phyloP scores from a whole-genome alignment of 1,140 invertebrate genomes.

The Daktulosphaira vitifoliae region DNA sequence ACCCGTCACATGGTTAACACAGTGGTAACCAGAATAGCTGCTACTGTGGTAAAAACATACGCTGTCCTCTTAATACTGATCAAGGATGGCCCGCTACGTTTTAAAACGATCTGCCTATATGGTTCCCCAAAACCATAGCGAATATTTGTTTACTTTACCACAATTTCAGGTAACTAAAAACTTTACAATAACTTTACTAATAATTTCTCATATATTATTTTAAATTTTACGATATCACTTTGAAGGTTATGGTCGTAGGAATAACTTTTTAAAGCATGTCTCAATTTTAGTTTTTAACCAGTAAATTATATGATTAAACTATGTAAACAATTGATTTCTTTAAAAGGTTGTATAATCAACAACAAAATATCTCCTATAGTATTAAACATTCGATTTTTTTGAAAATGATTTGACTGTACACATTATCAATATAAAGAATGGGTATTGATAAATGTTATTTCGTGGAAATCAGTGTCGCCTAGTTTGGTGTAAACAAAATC shows the following conservation, averaged over 20 bases:
- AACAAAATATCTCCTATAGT: no score
- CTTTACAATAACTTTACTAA: background rate
- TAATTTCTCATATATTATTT: background rate
- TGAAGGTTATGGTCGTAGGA: slow-evolving; percentile 15
- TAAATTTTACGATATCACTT: background rate
- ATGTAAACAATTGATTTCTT: no score
- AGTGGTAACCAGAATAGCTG: slow-evolving; percentile 32
- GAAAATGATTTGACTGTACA: no score
- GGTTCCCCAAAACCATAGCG: background rate
- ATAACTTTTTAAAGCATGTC: background rate
- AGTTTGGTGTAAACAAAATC: no score
- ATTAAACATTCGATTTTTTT: no score
- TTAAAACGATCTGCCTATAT: background rate
- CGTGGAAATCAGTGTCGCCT: background rate
- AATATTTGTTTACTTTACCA: background rate
- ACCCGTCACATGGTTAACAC: slow-evolving; percentile 33
- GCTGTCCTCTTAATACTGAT: background rate
- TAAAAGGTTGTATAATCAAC: no score
- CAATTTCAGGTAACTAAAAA: background rate
- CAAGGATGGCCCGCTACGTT: background rate
- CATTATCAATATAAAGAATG: no score
- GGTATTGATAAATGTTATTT: no score
- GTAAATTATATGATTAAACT: no score
- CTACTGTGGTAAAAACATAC: slow-evolving; percentile 31
- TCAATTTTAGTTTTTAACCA: no score